Conservation (phyloP, 1,140 invertebrate species). For the Trichomalopsis sarcophagae region DNA sequence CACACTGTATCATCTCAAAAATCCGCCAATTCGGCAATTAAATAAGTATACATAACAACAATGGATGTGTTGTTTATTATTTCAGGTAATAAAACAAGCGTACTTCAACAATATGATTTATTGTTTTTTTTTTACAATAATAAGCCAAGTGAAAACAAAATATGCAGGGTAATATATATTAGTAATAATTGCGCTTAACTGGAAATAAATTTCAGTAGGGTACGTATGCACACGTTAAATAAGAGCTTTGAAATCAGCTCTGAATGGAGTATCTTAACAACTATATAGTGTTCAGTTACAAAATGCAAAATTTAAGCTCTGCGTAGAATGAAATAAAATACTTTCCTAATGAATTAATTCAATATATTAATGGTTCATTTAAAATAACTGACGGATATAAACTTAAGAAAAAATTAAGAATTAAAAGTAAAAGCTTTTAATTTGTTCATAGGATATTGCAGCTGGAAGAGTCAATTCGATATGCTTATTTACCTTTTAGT, state of each 20-base stretch:
- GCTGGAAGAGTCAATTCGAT: not conserved
- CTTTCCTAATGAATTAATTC: not conserved
- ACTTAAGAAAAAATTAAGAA: not conserved
- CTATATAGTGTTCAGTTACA: not conserved
- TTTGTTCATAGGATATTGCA: not conserved
- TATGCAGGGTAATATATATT: conserved; percentile 38
- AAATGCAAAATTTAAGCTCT: conserved; percentile 18
- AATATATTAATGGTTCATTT: not conserved
- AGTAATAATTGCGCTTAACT: conserved; percentile 9
- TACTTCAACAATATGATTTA: conserved; percentile 45
- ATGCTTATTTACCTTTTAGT: not conserved
- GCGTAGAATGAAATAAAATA: not conserved
- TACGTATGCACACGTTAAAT: not conserved
- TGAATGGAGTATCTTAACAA: not conserved
- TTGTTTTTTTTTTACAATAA: conserved; percentile 44
- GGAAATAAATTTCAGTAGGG: not conserved
- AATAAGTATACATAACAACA: conserved; percentile 29
- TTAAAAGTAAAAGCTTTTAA: not conserved
- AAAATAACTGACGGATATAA: not conserved
- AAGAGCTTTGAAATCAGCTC: not conserved
- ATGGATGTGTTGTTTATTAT: conserved; percentile 44
- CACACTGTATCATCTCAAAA: conserved; percentile 46
- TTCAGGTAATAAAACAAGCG: conserved; percentile 39
- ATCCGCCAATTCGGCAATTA: conserved; percentile 38
- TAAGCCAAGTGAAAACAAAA: conserved; percentile 39